A percentile compares a stretch with the other conserved stretches of the same genome.
Evolutionary conservation across 2,888 invertebrate species (phyloP).

Genomic region (Melipona beecheii): DNA sequence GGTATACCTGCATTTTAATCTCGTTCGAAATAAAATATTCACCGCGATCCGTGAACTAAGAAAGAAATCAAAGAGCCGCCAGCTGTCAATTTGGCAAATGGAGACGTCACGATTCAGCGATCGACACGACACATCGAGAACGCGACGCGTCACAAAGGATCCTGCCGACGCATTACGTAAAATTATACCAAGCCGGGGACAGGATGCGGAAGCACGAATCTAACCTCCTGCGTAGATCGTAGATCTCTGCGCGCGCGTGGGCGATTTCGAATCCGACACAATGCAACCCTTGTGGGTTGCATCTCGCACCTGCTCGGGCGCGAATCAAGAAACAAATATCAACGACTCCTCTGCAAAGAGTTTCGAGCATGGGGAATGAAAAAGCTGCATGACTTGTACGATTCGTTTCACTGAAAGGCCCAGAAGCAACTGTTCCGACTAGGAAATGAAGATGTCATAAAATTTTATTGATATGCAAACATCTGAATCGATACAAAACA

Average conservation of each 20-base stretch:
- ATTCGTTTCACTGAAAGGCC: too few species aligned
- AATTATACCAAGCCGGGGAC: conserved; percentile 74
- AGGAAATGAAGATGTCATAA: too few species aligned
- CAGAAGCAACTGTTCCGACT: too few species aligned
- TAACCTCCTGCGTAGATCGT: conserved; percentile 36
- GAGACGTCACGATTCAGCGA: conserved; percentile 30
- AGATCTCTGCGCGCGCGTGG: conserved; percentile 64
- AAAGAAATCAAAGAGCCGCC: conserved; percentile 13
- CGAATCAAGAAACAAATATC: conserved; percentile 75
- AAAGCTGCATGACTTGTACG: too few species aligned
- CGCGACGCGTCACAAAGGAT: conserved; percentile 12
- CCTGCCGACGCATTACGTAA: conserved; percentile 59
- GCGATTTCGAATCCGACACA: conserved; percentile 63
- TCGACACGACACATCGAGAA: neutral
- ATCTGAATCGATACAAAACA: too few species aligned
- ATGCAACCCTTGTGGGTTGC: conserved; percentile 73
- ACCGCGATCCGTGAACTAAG: neutral
- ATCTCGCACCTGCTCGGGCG: conserved; percentile 76
- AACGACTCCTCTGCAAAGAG: conserved; percentile 63
- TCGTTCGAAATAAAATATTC: conserved; percentile 21
- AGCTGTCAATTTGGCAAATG: conserved; percentile 41
- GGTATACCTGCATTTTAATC: conserved; percentile 20
- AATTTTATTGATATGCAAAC: too few species aligned
- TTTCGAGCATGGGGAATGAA: neutral
- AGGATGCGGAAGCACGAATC: conserved; percentile 77